Evolutionary conservation across 2,797 vertebrate species (phyloP), one percentile per base, ranked within the genome.

Genomic region (Etheostoma nigrum): DNA sequence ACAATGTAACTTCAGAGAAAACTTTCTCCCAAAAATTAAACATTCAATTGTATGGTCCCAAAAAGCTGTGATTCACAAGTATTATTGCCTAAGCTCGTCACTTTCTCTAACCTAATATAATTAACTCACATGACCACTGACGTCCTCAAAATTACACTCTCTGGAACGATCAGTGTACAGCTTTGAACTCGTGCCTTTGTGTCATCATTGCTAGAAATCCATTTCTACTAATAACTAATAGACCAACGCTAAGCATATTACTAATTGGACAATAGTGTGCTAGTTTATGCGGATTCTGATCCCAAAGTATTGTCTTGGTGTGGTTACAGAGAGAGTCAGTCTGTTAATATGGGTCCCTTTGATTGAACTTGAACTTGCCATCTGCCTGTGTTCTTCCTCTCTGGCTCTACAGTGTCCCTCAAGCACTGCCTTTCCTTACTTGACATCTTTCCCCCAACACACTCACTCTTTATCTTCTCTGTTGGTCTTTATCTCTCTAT

Each of bases 401-500:
- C 40, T 21, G 40, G 19, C 27, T 65, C 33, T 60, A 2, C 30
- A 36, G 1, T 42, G 2, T 4, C 33, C 59, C 27, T 54, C 18
- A 0, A 59, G 67, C 58, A 15, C 9, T 18, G 59, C 51, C 61
- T 54, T 36, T 33, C 67, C 55, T 67, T 40, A 40, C 36, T 40
- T 40, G 36, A 40, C 65, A 19, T 71, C 23, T 54, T 47, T 70
- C 44, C 42, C 75, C 59, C 23, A 0, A 25, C 40, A 51, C 13
- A 27, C 36, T 40, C 45, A 6, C 4, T 59, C 63, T 51, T 42
- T 25, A 27, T 45, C 6, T 30, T 51, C 27, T 65, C 18, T 27
- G 8, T 33, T 54, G 42, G 27, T 70, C 15, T 19, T 25, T 16
- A 36, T 83, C 54, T 51, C 40, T 71, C 64, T 58, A 30, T 70